These are phyloP conservation scores for Anaspis maculata DNA, from an alignment of 2,888 invertebrate species.

Conservation along the genomic window DNA sequence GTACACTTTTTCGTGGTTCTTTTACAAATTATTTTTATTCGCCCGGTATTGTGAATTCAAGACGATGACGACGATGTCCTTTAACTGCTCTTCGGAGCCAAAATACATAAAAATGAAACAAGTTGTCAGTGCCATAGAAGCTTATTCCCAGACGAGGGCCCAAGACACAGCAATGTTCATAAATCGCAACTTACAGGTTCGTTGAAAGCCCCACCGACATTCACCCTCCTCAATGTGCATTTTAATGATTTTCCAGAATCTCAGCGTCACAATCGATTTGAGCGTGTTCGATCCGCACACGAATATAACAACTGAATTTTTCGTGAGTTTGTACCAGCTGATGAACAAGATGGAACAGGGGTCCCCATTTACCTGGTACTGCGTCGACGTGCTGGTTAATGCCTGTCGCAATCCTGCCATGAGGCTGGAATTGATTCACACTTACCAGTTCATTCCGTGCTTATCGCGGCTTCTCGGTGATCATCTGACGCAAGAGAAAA, in stretches of 20 bases:
- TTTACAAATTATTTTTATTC: too few species aligned
- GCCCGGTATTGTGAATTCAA: too few species aligned
- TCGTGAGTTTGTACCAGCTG: slow-evolving; percentile 56
- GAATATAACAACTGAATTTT: slow-evolving; percentile 57
- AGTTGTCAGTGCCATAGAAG: slow-evolving; percentile 7
- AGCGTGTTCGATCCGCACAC: slow-evolving; percentile 60
- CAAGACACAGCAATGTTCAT: slow-evolving; percentile 9
- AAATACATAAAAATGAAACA: slow-evolving; percentile 8
- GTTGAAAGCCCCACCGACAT: not conserved
- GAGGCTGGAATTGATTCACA: slow-evolving; percentile 55
- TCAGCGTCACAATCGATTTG: slow-evolving; percentile 55
- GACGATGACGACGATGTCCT: too few species aligned
- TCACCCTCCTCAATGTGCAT: not conserved
- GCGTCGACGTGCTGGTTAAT: slow-evolving; percentile 55
- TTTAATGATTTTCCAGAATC: slow-evolving; percentile 8
- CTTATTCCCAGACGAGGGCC: slow-evolving; percentile 6
- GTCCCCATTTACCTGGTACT: slow-evolving; percentile 55
- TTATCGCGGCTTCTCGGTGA: slow-evolving; percentile 53
- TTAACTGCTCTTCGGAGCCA: too few species aligned
- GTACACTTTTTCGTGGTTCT: too few species aligned
- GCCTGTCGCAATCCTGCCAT: slow-evolving; percentile 56
- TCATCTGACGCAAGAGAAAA: slow-evolving; percentile 54
- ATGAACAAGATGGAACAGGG: slow-evolving; percentile 50
- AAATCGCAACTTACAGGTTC: slow-evolving; percentile 10
- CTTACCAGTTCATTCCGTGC: slow-evolving; percentile 62